Base-by-base conservation (phyloP, 1,140 invertebrate species). In the Drosophila sulfurigaster region DNA sequence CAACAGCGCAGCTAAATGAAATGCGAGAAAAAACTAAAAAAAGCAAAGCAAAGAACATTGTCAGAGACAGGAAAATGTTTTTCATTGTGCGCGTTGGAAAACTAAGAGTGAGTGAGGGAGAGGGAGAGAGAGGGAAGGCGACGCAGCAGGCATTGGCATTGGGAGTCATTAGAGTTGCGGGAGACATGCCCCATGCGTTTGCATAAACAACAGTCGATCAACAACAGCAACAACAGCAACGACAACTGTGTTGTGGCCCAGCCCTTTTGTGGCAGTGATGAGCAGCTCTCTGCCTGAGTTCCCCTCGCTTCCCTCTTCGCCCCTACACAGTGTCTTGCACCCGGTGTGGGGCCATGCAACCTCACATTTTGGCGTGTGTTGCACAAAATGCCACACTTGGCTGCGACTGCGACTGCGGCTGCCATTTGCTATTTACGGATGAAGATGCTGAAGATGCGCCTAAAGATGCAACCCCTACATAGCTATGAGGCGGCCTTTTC, bases 131-230 rank as follows among this genome's bases (percentile, higher is more conserved):
- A 20, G 5, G 16, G 20, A 6, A n/a, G 13, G 11, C 5, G 32
- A 15, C 48, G 35, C 43, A 68, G 64, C 49, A 52, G 67, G 72
- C 72, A 56, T 63, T 73, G 76, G 20, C 20, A 25, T 25, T 25
- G 20, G 20, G 60, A 88, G 76, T 87, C 83, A 80, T 82, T 78
- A 78, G 79, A 87, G 82, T 87, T 88, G 83, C 83, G 83, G 83
- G 83, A 87, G 83, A 87, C 83, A 87, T 87, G 83, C 83, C 83
- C 83, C 83, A 87, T 87, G 83, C 83, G 83, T 87, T 83, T 82
- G 83, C 83, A 87, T 82, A 77, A 81, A 66, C 81, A 85, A 76
- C 81, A 76, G 35, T 48, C 81, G 52, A 43, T 13, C 48, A 65
- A 16, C 11, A 64, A 68, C 54, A 81, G 32, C 54, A 73, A 66